phyloP scores from a whole-genome alignment of 2,113 vertebrate species.

The Sigmodon hispidus region DNA sequence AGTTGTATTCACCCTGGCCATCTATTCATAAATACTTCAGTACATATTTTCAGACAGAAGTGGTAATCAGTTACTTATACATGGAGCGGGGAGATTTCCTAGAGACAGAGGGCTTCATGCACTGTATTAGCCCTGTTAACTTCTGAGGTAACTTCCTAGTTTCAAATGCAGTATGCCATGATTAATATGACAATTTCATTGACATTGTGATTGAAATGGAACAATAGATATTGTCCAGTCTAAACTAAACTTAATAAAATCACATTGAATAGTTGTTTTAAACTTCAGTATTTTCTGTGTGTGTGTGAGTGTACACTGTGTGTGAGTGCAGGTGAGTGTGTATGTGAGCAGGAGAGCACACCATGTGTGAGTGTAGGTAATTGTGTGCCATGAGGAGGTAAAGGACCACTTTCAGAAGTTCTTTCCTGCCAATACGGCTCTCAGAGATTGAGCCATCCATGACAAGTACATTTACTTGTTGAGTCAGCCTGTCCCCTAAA shows the following conservation, averaged over 20 bases:
- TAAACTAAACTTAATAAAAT: not conserved
- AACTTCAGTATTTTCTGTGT: not conserved
- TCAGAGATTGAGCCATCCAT: not conserved
- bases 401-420: not conserved
- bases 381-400: not conserved
- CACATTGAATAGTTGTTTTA: not conserved
- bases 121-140: too few species aligned
- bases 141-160: not conserved
- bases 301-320: not conserved
- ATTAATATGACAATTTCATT: not conserved
- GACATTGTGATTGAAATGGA: not conserved
- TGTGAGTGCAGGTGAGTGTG: not conserved
- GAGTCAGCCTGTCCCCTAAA: not conserved
- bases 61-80: too few species aligned
- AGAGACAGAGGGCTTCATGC: too few species aligned
- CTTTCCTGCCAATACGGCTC: not conserved
- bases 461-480: not conserved
- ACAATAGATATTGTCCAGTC: not conserved
- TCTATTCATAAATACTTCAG: not conserved
- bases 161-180: conserved; percentile 4
- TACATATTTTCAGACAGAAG: not conserved
- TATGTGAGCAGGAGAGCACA: not conserved
- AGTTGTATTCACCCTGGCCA: not conserved
- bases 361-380: not conserved
- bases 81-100: not conserved